Conservation (phyloP, 2,797 vertebrate species). For the Hydrocynus forskahlii region DNA sequence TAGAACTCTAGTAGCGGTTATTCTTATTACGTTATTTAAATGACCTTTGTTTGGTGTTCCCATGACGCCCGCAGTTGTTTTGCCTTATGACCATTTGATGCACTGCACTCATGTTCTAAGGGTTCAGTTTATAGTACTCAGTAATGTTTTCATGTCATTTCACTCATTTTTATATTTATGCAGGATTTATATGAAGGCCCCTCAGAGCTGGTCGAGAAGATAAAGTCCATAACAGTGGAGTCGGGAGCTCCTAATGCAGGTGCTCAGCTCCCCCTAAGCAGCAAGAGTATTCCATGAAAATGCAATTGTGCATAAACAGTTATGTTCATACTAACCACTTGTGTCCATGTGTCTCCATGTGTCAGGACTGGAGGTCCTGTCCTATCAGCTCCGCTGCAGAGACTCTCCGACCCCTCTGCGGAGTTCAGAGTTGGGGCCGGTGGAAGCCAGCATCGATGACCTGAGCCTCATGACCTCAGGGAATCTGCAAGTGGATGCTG, state of each 20-base stretch:
- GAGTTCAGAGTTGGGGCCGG: conserved; percentile 78
- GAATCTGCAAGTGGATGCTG: conserved; percentile 64
- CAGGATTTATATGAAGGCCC: conserved; percentile 79
- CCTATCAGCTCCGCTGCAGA: conserved; percentile 47
- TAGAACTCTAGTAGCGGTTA: no score
- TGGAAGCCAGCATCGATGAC: conserved; percentile 81
- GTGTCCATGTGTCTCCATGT: not conserved
- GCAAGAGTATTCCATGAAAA: no score
- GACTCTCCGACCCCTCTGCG: conserved; percentile 85
- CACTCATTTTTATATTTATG: conserved; percentile 14
- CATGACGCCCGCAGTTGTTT: no score
- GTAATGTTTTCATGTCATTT: no score
- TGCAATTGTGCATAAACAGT: no score
- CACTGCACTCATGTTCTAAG: no score
- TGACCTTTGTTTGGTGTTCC: no score
- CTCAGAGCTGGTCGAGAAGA: conserved; percentile 78
- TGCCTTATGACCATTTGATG: no score
- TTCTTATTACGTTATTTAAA: no score
- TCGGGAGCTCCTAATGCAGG: conserved; percentile 69
- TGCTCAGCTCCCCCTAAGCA: no score
- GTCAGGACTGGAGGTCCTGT: not conserved
- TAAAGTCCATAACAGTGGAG: conserved; percentile 81
- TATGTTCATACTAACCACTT: no score
- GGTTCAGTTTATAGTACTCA: no score
- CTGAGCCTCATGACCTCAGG: conserved; percentile 38